Evolutionary conservation across 2,113 vertebrate genomes (phyloP).

Genomic region (Alaudala cheleensis): DNA sequence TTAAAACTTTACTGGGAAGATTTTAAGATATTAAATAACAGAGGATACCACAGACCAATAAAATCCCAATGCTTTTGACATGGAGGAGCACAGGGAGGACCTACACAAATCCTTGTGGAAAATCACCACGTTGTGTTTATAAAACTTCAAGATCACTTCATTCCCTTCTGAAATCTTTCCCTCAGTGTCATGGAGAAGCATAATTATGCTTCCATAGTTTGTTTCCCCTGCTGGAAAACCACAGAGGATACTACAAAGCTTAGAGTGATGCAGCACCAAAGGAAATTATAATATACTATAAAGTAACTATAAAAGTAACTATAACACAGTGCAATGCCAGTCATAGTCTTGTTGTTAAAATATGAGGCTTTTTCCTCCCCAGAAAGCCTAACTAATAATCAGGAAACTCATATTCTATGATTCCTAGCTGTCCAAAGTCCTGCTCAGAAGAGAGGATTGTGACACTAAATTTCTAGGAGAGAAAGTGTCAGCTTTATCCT

Average conservation of each 20-base stretch:
- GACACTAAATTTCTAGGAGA: not conserved
- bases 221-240: not conserved
- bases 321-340: not conserved
- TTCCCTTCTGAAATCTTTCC: not conserved
- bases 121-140: fast-evolving
- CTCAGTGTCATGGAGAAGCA: not conserved
- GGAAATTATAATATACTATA: not conserved
- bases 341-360: not conserved
- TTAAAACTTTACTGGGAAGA: not conserved
- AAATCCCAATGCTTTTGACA: not conserved
- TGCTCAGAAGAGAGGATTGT: not conserved
- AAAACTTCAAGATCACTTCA: not conserved
- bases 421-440: not conserved
- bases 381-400: not conserved
- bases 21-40: not conserved
- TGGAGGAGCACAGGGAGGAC: not conserved
- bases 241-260: not conserved
- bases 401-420: not conserved
- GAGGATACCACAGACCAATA: not conserved
- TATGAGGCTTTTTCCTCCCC: not conserved
- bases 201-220: not conserved
- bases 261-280: not conserved
- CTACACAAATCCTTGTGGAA: not conserved
- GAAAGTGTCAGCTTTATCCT: not conserved
- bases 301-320: not conserved